Percentiles rank a stretch among this genome's conserved stretches.
Evolutionary conservation across 2,113 vertebrate genomes (phyloP).

Genomic region (Gobius niger): DNA sequence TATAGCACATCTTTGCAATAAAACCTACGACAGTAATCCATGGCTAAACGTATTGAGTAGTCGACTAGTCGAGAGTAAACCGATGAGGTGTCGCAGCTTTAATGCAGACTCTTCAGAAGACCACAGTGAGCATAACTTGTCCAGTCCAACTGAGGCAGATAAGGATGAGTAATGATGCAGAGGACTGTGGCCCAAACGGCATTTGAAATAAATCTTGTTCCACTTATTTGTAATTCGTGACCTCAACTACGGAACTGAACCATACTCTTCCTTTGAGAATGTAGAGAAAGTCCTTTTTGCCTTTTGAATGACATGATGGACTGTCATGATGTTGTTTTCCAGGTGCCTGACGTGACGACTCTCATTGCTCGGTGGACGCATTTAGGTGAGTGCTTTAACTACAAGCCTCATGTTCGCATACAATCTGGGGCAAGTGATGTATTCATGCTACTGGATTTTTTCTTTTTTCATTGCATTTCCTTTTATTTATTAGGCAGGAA

Average conservation of each 20-base stretch:
- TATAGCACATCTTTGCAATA: too few species aligned
- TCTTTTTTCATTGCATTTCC: too few species aligned
- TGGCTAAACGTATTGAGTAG: too few species aligned
- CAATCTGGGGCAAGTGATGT: too few species aligned
- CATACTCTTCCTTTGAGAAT: background rate
- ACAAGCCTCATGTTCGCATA: too few species aligned
- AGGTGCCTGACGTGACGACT: constrained; percentile 55
- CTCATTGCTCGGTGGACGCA: constrained; percentile 22
- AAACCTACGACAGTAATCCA: too few species aligned
- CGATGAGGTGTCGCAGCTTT: too few species aligned
- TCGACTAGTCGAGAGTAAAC: too few species aligned
- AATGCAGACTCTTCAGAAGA: background rate
- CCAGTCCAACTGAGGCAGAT: background rate
- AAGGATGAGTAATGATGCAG: background rate
- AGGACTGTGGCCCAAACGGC: background rate
- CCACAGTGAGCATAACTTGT: background rate
- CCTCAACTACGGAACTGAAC: background rate
- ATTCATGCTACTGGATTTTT: too few species aligned
- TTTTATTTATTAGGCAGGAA: too few species aligned
- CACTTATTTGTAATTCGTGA: background rate
- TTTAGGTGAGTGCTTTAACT: constrained; percentile 55
- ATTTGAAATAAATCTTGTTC: background rate
- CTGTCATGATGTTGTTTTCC: constrained; percentile 13
- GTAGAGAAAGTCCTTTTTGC: background rate
- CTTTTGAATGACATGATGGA: background rate